Base-by-base conservation (phyloP, 2,113 vertebrate species). In the Engraulis encrasicolus region DNA sequence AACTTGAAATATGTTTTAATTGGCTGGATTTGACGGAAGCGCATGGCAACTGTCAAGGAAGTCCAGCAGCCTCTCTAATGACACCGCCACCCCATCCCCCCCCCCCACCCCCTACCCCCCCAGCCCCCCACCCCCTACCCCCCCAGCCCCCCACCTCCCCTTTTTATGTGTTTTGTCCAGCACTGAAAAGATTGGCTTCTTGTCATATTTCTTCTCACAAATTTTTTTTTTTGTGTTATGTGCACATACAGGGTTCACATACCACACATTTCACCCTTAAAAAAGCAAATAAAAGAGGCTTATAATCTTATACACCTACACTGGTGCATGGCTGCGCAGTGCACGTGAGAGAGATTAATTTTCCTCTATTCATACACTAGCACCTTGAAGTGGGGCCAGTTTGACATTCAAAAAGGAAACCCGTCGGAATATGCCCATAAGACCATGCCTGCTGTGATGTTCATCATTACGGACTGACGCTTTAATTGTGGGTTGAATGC, bases 221-320 rank as follows among this genome's bases (percentile, higher is more conserved):
- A 94, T 94, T 94, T 92, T 93, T 93, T 95, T 84, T 77, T 85
- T 93, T 93, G 91, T 93, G 92, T 94, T 95, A 86, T 92, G 89
- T 85, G 90, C 82, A 77, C 85, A 91, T 1, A 4, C 85, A 91
- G 11, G 14, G 31, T 34, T 45, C 40, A 36, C 31, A 36, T 4
- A 15, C 23, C 66, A 36, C 18, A 36, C 3, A 74, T 17, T 12
- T 74, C 14, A 0, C 4, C 11, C 66, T 5, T 74, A 74, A 74
- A 3, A 74, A 74, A 15, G 11, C 14, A 34, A n/a, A n/a, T n/a
- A n/a, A n/a, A n/a, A n/a, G n/a, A 34, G 11, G 23, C 66, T 74
- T 31, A 74, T 74, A 34, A 74, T 34, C 66, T 31, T 34, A 14
- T 15, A 74, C n/a, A 3, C 11, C 1, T 23, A 20, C 40, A 45